phyloP scores from a whole-genome alignment of 2,113 vertebrate genomes.

The Toxotes chatareus region DNA sequence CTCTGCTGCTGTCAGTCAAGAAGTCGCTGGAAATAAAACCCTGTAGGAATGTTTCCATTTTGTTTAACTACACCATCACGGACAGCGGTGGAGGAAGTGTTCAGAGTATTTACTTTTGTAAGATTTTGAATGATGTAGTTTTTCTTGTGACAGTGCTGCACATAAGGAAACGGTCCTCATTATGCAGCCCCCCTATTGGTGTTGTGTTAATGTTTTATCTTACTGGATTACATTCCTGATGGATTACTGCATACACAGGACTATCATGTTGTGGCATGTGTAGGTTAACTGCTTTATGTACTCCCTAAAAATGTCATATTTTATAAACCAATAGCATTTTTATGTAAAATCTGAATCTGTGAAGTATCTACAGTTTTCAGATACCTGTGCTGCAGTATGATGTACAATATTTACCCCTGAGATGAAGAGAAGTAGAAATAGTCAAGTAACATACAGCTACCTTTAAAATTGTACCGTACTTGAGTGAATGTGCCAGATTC shows the following conservation, averaged over 20 bases:
- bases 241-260: not conserved
- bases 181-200: not conserved
- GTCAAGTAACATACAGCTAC: not conserved
- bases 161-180: not conserved
- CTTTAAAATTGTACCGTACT: not conserved
- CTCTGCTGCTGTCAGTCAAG: conserved; percentile 75
- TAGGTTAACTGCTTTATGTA: too few relatives aligned
- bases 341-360: too few relatives aligned
- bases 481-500: not conserved
- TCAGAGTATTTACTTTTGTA: too few relatives aligned
- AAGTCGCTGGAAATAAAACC: conserved; percentile 23
- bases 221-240: too few relatives aligned
- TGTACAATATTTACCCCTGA: not conserved
- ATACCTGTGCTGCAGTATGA: too few relatives aligned
- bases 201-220: not conserved
- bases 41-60: conserved; percentile 18
- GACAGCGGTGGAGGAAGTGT: not conserved
- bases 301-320: too few relatives aligned
- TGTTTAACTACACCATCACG: not conserved
- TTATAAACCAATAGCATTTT: too few relatives aligned
- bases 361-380: too few relatives aligned
- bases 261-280: too few relatives aligned
- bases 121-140: not conserved
- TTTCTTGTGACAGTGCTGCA: not conserved
- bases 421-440: not conserved